Percentiles rank a stretch among this genome's conserved stretches.
Evolutionary conservation across 1,140 invertebrate species (phyloP).

Genomic region (Zaprionus nigranus): DNA sequence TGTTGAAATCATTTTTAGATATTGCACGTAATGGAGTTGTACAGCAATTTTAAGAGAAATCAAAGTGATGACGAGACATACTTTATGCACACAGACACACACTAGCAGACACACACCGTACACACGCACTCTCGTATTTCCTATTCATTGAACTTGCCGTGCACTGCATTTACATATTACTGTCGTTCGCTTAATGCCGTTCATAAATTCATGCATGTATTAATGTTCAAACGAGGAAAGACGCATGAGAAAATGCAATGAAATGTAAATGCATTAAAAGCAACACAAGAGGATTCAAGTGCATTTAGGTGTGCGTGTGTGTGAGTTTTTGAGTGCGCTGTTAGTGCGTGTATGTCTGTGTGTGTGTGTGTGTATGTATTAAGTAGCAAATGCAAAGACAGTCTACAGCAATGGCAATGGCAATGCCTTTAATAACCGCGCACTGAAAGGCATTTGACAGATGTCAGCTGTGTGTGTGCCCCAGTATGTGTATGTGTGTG

Average conservation of each 20-base stretch:
- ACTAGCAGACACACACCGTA: constrained; percentile 9
- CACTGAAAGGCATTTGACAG: constrained; percentile 14
- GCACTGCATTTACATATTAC: constrained; percentile 41
- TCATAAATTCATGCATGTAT: constrained; percentile 44
- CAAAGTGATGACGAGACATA: constrained; percentile 16
- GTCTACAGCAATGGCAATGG: constrained; percentile 16
- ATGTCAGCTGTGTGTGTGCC: constrained; percentile 15
- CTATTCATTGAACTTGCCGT: constrained; percentile 66
- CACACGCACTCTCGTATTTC: constrained; percentile 39
- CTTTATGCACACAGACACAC: constrained; percentile 30
- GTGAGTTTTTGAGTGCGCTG: background rate
- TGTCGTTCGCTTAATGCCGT: constrained; percentile 47
- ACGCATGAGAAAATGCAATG: constrained; percentile 48
- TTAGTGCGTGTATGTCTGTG: background rate
- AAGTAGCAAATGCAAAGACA: constrained; percentile 33
- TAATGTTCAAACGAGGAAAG: constrained; percentile 28
- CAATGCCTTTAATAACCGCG: background rate
- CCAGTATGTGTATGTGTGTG: background rate
- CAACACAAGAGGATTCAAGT: constrained; percentile 27
- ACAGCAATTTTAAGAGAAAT: background rate
- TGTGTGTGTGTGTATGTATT: background rate
- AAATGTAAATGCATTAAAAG: constrained; percentile 66
- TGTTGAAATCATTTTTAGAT: constrained; percentile 22
- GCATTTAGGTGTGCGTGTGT: background rate
- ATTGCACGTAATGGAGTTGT: constrained; percentile 22